These are phyloP conservation scores for Cheumatopsyche charites DNA, from an alignment of 1,140 invertebrate genomes.

Conservation along the genomic window DNA sequence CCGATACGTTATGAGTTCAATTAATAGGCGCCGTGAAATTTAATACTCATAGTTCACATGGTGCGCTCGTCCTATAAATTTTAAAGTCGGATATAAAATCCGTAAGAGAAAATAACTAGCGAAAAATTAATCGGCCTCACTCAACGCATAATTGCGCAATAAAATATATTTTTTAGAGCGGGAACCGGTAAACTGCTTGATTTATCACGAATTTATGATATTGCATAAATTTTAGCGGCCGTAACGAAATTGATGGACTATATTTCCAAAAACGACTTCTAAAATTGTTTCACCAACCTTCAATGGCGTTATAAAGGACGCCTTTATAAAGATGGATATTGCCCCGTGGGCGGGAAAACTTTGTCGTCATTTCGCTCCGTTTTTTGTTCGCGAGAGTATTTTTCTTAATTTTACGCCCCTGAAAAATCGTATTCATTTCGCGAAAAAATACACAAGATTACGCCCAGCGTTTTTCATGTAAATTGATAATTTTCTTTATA, in stretches of 20 bases:
- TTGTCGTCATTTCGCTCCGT: not conserved
- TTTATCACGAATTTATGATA: conserved; percentile 15
- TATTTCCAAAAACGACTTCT: conserved; percentile 26
- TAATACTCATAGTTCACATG: too few species aligned
- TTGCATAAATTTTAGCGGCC: conserved; percentile 19
- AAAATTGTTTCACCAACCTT: conserved; percentile 24
- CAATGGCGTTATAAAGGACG: conserved; percentile 13
- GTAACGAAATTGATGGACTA: conserved; percentile 22
- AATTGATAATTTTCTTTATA: not conserved
- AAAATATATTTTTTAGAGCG: conserved; percentile 1
- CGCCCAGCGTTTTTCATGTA: not conserved
- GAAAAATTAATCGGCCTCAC: conserved; percentile 3
- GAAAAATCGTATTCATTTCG: conserved; percentile 5
- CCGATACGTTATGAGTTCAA: too few species aligned
- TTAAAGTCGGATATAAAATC: too few species aligned
- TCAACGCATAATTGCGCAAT: conserved; percentile 15
- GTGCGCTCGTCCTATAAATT: too few species aligned
- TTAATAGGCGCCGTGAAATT: too few species aligned
- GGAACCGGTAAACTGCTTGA: conserved; percentile 12
- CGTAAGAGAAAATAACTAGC: too few species aligned
- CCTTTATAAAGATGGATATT: conserved; percentile 10
- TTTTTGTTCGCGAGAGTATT: not conserved
- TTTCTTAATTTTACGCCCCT: conserved; percentile 12
- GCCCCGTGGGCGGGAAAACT: conserved; percentile 2
- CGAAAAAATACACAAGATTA: not conserved